Base-by-base conservation (phyloP, 2,113 vertebrate genomes). In the Tachysurus fulvidraco region DNA sequence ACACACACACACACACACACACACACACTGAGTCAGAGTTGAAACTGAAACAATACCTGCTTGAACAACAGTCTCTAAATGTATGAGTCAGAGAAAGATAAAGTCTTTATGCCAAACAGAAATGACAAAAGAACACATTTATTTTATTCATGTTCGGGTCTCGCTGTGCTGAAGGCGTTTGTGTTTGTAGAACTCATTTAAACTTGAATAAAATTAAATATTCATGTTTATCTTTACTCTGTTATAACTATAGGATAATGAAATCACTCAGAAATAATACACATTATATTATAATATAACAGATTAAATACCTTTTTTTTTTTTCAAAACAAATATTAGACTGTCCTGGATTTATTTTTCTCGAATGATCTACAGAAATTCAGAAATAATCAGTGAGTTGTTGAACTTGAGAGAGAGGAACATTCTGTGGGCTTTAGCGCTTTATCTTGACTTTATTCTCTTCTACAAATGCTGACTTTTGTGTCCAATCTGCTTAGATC, bases 1-100 rank as follows among this genome's bases (percentile, higher is more conserved):
- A 62, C 55, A 57, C 55, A 57, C 60, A 67, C 62, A 28, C 62
- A 64, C 62, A 64, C 25, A 64, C 62, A 64, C 60, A 64, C 62
- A 67, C 65, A 67, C 65, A 67, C 14, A 67, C 25, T 65, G 62
- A 65, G 69, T 73, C 69, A 73, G 36, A 23, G 41, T 21, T 73
- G 69, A 44, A 73, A 41, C 41, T 73, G 69, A 73, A 73, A 73
- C 69, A 73, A 44, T 41, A 73, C 69, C 69, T 44, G 69, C 69
- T 73, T 73, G 69, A 25, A 65, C 62, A 65, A 65, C n/a, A 65
- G 62, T n/a, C 64, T 65, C 64, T 16, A 5, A 65, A 5, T 44
- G 10, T 46, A 74, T 74, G 71, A 74, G 71, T 74, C 71, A 74
- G 71, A 73, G 71, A 46, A 44, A 74, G 71, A 74, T 74, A 74